Evolutionary conservation across 2,888 invertebrate species (phyloP).

Genomic region (Diarsia mendica): DNA sequence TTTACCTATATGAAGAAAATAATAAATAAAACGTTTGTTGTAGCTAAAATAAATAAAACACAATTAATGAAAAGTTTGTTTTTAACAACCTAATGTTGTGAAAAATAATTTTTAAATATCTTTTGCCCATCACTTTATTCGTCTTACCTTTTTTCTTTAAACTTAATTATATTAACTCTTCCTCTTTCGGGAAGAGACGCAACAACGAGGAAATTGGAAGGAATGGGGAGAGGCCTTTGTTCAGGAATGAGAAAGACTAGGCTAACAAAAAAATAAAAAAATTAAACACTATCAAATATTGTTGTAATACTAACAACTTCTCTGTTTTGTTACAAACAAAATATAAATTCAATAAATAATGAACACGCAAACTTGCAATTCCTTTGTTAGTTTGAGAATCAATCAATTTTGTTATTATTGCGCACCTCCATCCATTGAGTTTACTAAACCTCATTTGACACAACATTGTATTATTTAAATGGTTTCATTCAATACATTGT

Average conservation of each 20-base stretch:
- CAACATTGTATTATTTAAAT: conserved; percentile 27
- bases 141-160: not conserved
- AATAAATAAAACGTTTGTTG: conserved; percentile 10
- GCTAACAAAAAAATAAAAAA: no score
- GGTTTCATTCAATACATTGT: conserved; percentile 29
- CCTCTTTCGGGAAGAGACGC: no score
- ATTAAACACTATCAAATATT: not conserved
- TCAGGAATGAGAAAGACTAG: no score
- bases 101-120: not conserved
- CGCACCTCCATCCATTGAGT: not conserved
- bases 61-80: not conserved
- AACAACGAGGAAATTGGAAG: no score
- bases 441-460: conserved; percentile 17
- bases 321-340: conserved; percentile 20
- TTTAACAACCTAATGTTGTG: not conserved
- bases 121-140: not conserved
- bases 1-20: conserved; percentile 25
- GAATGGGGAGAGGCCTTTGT: no score
- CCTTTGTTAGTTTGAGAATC: conserved; percentile 31
- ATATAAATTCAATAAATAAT: conserved; percentile 26
- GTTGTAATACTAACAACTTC: not conserved
- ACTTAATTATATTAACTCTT: not conserved
- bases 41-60: not conserved
- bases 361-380: conserved; percentile 7
- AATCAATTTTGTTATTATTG: conserved; percentile 44